Base-by-base conservation (phyloP, 2,113 vertebrate genomes). In the Coptodon bakossiorum region DNA sequence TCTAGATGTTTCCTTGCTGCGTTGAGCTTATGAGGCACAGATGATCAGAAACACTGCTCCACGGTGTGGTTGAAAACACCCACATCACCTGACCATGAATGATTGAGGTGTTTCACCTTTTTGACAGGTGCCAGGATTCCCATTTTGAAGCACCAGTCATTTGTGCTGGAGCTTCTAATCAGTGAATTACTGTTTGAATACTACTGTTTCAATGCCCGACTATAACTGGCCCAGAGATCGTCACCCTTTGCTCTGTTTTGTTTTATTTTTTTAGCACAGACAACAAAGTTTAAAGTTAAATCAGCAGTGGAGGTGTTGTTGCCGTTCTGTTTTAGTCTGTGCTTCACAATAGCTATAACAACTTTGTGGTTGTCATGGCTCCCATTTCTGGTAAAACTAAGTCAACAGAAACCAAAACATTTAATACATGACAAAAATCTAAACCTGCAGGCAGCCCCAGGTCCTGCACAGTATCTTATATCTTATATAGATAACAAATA, bases 301-400 rank as follows among this genome's bases (percentile, higher is more conserved):
- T 57, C 56, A 29, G 13, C 56, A 57, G 24, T 57, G 56, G 13
- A 57, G 13, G 13, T 29, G 27, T 9, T 31, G 57, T 61, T 61
- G 57, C 3, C 0, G 5, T 31, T 34, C 57, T 31, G 29, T 61
- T 61, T 61, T 34, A 61, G 57, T 61, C 57, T 61, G 57, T 61
- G 57, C 57, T 61, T 61, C 57, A 61, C 1, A 10, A 31, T 17
- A 0, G 0, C 57, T 31, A 0, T 61, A 19, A 34, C 57, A 0
- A 0, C 29, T 61, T 0, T 34, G 8, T 61, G 29, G 16, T 19
- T 61, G 29, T 61, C 57, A 61, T 10, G 29, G 5, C 29, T 61
- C 27, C 29, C 57, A 61, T 61, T 61, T 61, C 57, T 61, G 0
- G 29, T 61, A 14, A 61, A 61, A 61, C 5, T 34, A 10, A 3